Conservation (phyloP, 2,888 invertebrate genomes). For the Biston stratarius region DNA sequence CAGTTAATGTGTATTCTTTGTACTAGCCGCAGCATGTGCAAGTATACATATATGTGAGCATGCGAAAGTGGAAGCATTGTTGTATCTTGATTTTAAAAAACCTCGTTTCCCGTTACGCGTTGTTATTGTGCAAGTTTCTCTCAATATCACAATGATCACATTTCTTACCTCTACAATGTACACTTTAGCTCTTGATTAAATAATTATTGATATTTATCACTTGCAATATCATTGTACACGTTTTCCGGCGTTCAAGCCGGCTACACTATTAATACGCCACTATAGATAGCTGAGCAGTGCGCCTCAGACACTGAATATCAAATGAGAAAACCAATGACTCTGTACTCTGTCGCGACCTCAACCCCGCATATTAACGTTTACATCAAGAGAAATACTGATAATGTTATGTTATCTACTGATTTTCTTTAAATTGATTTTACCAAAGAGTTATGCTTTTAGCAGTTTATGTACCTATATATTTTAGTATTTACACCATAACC, state of each 20-base stretch:
- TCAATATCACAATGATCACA: conserved; percentile 21
- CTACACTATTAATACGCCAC: conserved; percentile 72
- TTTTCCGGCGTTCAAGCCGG: conserved; percentile 60
- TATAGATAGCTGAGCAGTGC: conserved; percentile 69
- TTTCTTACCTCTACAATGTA: conserved; percentile 37
- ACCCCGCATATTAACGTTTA: conserved; percentile 43
- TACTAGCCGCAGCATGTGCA: conserved; percentile 13
- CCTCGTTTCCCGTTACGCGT: conserved; percentile 28
- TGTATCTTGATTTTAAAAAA: conserved; percentile 47
- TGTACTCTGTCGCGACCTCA: conserved; percentile 48
- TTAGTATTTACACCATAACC: too few relatives aligned
- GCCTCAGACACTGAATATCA: conserved; percentile 71
- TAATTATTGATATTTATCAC: conserved; percentile 38
- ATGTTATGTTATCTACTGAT: not conserved
- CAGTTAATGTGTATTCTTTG: conserved; percentile 16
- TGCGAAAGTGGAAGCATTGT: conserved; percentile 50
- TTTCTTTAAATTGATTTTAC: not conserved
- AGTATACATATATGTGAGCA: conserved; percentile 38
- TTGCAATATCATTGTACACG: conserved; percentile 49
- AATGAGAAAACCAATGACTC: conserved; percentile 72
- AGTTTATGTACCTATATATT: too few relatives aligned
- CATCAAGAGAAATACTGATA: conserved; percentile 13
- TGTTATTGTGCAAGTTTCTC: conserved; percentile 33
- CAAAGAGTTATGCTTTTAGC: too few relatives aligned
- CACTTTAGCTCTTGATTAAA: conserved; percentile 26